Evolutionary conservation across 1,140 invertebrate genomes (phyloP), one percentile per base, ranked within the genome.

Genomic region (Kradibia gibbosae): DNA sequence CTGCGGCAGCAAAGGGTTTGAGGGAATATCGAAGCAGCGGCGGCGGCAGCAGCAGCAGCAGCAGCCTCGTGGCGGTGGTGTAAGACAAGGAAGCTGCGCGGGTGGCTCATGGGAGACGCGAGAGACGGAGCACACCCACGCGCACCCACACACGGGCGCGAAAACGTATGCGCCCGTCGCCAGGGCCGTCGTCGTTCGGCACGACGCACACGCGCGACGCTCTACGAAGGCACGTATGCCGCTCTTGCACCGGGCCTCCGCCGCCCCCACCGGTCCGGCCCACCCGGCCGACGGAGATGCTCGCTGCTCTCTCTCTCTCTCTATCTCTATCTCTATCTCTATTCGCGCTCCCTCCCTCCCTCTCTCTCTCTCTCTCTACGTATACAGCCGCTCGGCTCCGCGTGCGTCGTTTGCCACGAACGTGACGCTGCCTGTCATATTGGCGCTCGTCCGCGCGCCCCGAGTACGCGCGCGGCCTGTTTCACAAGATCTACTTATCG

Each of bases 381-480:
- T 31, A 22, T 57, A 20, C 78, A 72, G 48, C 31, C 17, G 65
- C 48, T n/a, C 34, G 22, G 36, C 50, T 42, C 48, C 55, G 15
- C 25, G 88, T 87, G 88, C 87, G 88, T 89, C 88, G 88, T 89
- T 89, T 89, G 87, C 85, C 82, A 84, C 85, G 88, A 88, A 89
- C 88, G 88, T 89, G 88, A 89, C 87, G 86, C 83, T 86, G 83
- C 81, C 83, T 85, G 86, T 86, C 85, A 86, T 85, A 86, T 77
- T 34, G 28, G 55, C 45, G 70, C 78, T 81, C 82, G n/a, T n/a
- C 50, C 28, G 50, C 62, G 39, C 73, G 73, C 74, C 28, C 71
- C 60, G 28, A 20, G 82, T 73, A 81, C 48, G 82, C 76, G 82
- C 76, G 82, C 85, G 80, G 83, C 83, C 65, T 86, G n/a, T 86